Conservation (phyloP, 1,140 invertebrate genomes). For the Drosophila lacertosa region DNA sequence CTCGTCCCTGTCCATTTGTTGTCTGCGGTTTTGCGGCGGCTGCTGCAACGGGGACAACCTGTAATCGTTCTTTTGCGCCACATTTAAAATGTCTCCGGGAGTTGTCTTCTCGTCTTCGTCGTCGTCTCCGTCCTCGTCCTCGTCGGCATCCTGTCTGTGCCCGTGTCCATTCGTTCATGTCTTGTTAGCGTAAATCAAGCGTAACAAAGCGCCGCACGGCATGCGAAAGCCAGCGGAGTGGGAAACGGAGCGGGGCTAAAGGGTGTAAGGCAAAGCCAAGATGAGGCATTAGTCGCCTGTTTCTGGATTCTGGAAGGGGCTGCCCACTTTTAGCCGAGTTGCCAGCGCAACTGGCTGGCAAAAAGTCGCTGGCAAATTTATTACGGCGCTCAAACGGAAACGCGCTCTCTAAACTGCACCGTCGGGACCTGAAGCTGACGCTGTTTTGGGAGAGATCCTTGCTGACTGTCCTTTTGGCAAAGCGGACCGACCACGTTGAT, state of each 20-base stretch:
- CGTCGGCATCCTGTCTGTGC: constrained; percentile 34
- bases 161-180: constrained; percentile 79
- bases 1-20: constrained; percentile 17
- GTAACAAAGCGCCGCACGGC: constrained; percentile 73
- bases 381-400: constrained; percentile 71
- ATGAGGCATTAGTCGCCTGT: constrained; percentile 45
- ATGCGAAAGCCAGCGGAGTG: constrained; percentile 30
- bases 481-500: constrained; percentile 31
- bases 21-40: constrained; percentile 62
- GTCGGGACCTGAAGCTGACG: constrained; percentile 47
- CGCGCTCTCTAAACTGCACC: constrained; percentile 73
- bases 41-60: constrained; percentile 73
- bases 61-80: constrained; percentile 81
- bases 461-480: constrained; percentile 38
- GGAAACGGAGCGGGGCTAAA: background rate
- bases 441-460: background rate
- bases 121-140: background rate
- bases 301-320: no score
- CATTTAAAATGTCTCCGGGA: constrained; percentile 81
- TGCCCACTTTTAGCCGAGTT: constrained; percentile 46
- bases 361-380: constrained; percentile 67
- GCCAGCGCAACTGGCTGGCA: constrained; percentile 57
- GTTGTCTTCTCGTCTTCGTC: constrained; percentile 48
- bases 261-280: constrained; percentile 33
- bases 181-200: constrained; percentile 82